A percentile compares a stretch with the other conserved stretches of the same genome.
These are phyloP conservation scores for Microcebus tavaratra DNA, from an alignment of 2,113 vertebrate species.

Conservation along the genomic window DNA sequence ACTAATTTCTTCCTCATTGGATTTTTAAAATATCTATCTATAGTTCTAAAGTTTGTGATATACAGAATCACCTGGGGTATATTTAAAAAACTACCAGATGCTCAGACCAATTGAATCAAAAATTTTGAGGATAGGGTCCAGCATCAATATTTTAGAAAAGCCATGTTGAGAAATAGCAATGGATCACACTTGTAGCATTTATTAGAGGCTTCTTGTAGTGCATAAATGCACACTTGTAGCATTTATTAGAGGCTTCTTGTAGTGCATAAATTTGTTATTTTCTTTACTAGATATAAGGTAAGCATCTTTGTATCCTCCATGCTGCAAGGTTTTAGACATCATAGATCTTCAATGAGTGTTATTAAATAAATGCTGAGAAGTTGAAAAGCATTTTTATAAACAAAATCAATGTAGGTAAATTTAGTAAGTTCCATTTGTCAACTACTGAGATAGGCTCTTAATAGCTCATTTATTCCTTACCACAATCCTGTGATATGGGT, in stretches of 20 bases:
- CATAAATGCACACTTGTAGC: background rate
- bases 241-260: background rate
- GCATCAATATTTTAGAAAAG: background rate
- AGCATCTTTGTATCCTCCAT: background rate
- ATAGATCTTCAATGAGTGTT: background rate
- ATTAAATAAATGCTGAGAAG: background rate
- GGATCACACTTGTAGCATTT: background rate
- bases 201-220: background rate
- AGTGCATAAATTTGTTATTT: background rate
- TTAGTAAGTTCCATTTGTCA: background rate
- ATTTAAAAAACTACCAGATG: background rate
- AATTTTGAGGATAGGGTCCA: background rate
- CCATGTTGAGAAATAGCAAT: background rate
- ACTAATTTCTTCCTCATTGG: background rate
- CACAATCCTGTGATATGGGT: background rate
- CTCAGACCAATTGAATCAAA: background rate
- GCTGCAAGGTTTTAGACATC: background rate
- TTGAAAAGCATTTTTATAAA: constrained; percentile 31
- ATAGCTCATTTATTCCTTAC: background rate
- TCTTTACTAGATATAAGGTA: background rate
- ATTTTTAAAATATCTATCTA: background rate
- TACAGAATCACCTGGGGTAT: background rate
- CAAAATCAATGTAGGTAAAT: background rate
- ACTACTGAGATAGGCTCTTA: background rate
- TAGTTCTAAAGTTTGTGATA: background rate